Base-by-base conservation (phyloP, 1,140 invertebrate genomes). In the Drosophila aff. region DNA sequence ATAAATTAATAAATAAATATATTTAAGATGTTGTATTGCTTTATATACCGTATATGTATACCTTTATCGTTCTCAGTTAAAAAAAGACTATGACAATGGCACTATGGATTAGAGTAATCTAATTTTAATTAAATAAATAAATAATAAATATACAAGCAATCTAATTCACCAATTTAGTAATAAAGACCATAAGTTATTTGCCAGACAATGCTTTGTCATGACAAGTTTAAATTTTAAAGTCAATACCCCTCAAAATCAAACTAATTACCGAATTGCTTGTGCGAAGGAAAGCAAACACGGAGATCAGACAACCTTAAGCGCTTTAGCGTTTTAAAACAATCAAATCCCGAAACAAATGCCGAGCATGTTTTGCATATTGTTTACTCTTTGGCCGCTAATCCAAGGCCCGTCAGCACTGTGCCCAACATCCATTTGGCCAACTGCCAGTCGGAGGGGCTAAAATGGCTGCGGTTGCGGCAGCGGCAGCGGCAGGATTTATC, bases 391-490 rank as follows among this genome's bases (percentile, higher is more conserved):
- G 21, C 53, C 61, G 55, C 41, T 44, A 64, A 49, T 71, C 62
- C 71, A 74, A 74, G 71, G 71, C 71, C 71, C 71, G 55, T 16
- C 75, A 77, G 49, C 75, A 61, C 75, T 69, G 50, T 49, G 49
- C 40, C 52, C 41, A 62, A 77, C 50, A 50, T 76, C 62, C 53
- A 62, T 61, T 72, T 87, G 83, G 83, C 84, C 26, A 47, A 9
- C 26, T 33, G 83, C 83, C 83, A 87, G 79, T 31, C 9, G 38
- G 43, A 41, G 41, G 40, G 38, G 57, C 41, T 26, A 50, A 68
- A 36, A 55, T 28, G 21, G 55, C 58, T 63, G 58, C 40, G 63
- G 41, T 40, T 44, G 58, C 28, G 38, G 55, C 15, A 21, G 58
- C 28, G 38, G 55, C 15, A 21, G 62, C 57, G 28, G n/a, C 64